Base-by-base conservation (phyloP, 2,113 vertebrate genomes). In the Dasypus novemcinctus region DNA sequence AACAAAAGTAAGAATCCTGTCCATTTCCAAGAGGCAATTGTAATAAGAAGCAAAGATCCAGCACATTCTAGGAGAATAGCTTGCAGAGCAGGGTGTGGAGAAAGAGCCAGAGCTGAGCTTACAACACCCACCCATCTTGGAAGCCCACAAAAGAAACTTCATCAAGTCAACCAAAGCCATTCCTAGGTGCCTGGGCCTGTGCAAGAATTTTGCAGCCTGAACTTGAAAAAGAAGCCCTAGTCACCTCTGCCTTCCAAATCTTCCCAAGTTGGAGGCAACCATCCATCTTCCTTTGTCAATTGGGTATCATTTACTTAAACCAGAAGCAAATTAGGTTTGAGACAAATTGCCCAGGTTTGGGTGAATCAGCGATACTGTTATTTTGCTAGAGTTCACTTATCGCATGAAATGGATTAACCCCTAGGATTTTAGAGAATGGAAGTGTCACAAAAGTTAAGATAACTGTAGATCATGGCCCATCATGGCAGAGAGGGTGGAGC, bases 1-100 rank as follows among this genome's bases (percentile, higher is more conserved):
- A 93, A 89, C 21, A 82, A 86, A 94, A 90, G 69, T 63, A 90
- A 94, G 63, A 90, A 36, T 94, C 63, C 23, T 78, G n/a, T 85
- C 88, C 41, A 33, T 92, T 94, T 82, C 90, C 57, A n/a, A 31
- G 75, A 74, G 36, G 80, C 64, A 74, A 27, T 41, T 96, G 20
- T 88, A 94, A 97, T 96, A 90, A 92, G 94, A 97, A 92, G 36
- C 90, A 95, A 97, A 95, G 43, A 88, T 81, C 33, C 69, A 94
- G 33, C 31, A 23, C 69, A n/a, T 31, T 64, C 66, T 41, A 93
- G 75, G 49, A 92, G 63, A 95, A 36, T 59, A 81, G 71, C 94
- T 46, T 82, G 72, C 87, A 52, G 41, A 74, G 49, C 83, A 95
- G 25, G 41, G 38, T 72, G 41, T 27, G 46, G 89, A 74, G 87